Percentiles rank a stretch among this genome's conserved stretches.
Evolutionary conservation across 1,140 invertebrate species (phyloP).

Genomic region (Lepidurus packardi): DNA sequence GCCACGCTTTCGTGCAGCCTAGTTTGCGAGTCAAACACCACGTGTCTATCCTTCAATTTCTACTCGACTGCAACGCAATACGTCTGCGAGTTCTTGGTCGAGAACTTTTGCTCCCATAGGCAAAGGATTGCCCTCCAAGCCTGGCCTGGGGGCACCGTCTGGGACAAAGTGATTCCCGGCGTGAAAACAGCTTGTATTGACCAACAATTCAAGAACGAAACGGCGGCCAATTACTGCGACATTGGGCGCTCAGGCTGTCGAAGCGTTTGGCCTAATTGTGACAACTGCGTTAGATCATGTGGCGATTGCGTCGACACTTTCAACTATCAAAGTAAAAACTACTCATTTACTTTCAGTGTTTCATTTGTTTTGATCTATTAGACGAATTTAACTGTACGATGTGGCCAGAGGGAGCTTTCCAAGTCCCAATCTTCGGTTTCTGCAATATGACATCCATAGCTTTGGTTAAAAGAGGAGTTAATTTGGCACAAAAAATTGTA

Average conservation of each 20-base stretch:
- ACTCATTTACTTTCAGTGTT: background rate
- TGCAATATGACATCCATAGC: background rate
- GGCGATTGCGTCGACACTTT: background rate
- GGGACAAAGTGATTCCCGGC: background rate
- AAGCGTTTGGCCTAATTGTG: background rate
- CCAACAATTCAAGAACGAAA: background rate
- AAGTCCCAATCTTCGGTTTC: background rate
- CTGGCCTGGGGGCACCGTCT: background rate
- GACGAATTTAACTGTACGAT: background rate
- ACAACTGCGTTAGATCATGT: background rate
- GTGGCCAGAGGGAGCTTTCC: background rate
- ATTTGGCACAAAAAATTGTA: background rate
- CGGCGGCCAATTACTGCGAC: background rate
- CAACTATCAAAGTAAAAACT: background rate
- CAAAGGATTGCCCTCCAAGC: background rate
- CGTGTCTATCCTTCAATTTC: background rate
- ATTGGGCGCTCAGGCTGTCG: background rate
- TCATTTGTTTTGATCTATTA: background rate
- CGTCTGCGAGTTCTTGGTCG: background rate
- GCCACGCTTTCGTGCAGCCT: too few species aligned
- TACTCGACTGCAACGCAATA: background rate
- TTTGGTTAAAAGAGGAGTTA: background rate
- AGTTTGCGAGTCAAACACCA: too few species aligned
- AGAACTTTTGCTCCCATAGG: background rate
- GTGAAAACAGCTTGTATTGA: background rate